Conservation (phyloP, 2,888 invertebrate genomes). For the Andrena haemorrhoa region DNA sequence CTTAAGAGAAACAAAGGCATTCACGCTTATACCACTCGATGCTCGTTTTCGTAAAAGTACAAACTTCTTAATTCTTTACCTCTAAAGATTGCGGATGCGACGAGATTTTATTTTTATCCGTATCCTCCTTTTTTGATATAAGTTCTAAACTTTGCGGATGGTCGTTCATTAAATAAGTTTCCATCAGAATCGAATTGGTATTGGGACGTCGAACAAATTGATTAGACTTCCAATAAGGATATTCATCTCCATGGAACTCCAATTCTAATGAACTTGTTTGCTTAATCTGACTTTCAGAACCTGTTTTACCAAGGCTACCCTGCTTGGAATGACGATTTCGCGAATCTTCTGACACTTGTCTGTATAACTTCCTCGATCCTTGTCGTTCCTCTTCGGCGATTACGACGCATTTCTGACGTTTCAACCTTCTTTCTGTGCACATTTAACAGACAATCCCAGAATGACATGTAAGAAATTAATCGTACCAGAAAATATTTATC, state of each 20-base stretch:
- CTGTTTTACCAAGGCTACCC: conserved; percentile 83
- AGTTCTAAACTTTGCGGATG: conserved; percentile 83
- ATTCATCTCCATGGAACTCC: conserved; percentile 80
- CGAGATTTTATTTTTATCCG: conserved; percentile 82
- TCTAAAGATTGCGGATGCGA: conserved; percentile 83
- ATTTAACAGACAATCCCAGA: conserved; percentile 21
- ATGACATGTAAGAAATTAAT: not conserved
- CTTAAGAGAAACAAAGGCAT: conserved; percentile 57
- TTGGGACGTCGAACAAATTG: conserved; percentile 80
- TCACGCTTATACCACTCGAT: not conserved
- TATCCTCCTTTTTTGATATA: conserved; percentile 81
- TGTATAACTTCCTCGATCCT: conserved; percentile 76
- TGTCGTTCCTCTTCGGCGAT: conserved; percentile 79
- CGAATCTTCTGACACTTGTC: conserved; percentile 82
- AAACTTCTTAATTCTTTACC: conserved; percentile 65
- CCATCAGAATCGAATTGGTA: conserved; percentile 81
- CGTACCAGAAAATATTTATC: not conserved
- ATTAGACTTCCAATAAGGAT: conserved; percentile 82
- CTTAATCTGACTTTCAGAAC: conserved; percentile 85
- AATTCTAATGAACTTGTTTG: conserved; percentile 87
- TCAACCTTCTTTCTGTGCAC: conserved; percentile 75
- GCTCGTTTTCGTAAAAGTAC: not conserved
- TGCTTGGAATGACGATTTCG: conserved; percentile 80
- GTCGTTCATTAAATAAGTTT: conserved; percentile 80
- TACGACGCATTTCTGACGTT: conserved; percentile 77